These are phyloP conservation scores for Chalcis sispes DNA, from an alignment of 2,888 invertebrate species.

Conservation along the genomic window DNA sequence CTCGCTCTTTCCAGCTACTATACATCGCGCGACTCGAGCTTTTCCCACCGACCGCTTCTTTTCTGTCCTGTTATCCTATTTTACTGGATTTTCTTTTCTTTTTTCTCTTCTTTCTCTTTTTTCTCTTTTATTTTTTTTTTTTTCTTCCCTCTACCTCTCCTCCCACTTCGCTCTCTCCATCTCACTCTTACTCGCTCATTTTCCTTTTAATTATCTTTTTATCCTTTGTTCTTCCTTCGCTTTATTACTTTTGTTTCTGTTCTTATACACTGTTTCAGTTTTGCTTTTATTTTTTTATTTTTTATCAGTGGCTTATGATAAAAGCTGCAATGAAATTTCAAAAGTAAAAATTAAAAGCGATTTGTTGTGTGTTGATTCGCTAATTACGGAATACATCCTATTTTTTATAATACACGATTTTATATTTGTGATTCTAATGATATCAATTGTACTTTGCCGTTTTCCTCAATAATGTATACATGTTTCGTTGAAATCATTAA, in stretches of 20 bases:
- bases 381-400: too few species aligned
- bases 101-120: constrained; percentile 23
- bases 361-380: too few species aligned
- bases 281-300: too few species aligned
- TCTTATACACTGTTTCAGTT: neutral
- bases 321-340: too few species aligned
- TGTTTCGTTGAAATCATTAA: too few species aligned
- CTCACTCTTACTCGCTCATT: constrained; percentile 23
- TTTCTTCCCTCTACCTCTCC: neutral
- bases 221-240: constrained; percentile 24
- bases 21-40: neutral
- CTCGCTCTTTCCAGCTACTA: constrained; percentile 21
- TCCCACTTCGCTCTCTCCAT: constrained; percentile 1
- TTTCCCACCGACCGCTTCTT: constrained; percentile 34
- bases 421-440: too few species aligned
- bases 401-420: too few species aligned
- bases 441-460: too few species aligned
- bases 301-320: too few species aligned
- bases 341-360: too few species aligned
- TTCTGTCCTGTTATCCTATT: constrained; percentile 25
- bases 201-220: constrained; percentile 47
- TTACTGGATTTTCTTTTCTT: constrained; percentile 8
- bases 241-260: constrained; percentile 13
- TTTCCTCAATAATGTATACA: too few species aligned
- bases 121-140: constrained; percentile 9